A percentile compares a stretch with the other conserved stretches of the same genome.
These are phyloP conservation scores for Falco biarmicus DNA, from an alignment of 2,797 vertebrate genomes.

Conservation along the genomic window DNA sequence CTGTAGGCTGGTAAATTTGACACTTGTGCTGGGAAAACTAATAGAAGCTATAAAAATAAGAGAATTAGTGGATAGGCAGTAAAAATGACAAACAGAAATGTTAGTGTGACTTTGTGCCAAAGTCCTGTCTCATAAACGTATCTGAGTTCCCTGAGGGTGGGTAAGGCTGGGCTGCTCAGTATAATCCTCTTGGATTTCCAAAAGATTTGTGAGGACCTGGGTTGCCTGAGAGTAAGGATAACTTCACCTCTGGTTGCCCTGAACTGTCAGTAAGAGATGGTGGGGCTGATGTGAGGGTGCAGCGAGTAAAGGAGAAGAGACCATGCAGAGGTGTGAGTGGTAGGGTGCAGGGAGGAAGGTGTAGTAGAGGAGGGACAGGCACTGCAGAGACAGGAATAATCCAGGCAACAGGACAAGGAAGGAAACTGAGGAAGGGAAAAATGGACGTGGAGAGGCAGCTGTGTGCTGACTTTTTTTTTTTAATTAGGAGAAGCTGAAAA, in stretches of 20 bases:
- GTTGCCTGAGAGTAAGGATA: not conserved
- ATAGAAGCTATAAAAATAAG: not conserved
- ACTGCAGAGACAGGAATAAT: not conserved
- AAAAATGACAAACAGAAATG: not conserved
- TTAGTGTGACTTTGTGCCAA: not conserved
- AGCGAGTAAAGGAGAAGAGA: not conserved
- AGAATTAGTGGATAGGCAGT: not conserved
- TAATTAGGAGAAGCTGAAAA: not conserved
- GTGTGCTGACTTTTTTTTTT: not conserved
- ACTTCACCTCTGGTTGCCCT: not conserved
- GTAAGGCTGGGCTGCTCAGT: not conserved
- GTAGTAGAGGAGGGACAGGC: not conserved
- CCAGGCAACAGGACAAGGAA: not conserved
- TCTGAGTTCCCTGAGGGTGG: not conserved
- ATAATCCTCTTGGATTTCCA: not conserved
- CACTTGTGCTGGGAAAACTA: not conserved
- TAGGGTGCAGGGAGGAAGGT: not conserved
- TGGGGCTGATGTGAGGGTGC: not conserved
- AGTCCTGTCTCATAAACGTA: not conserved
- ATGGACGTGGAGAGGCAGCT: not conserved
- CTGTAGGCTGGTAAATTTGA: not conserved
- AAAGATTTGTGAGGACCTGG: not conserved
- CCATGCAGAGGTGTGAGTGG: fast-evolving
- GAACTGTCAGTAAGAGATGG: not conserved
- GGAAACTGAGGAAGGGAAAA: not conserved